Percentiles rank a stretch among this genome's conserved stretches.
Evolutionary conservation across 2,797 vertebrate genomes (phyloP).

Genomic region (Chelmon rostratus): DNA sequence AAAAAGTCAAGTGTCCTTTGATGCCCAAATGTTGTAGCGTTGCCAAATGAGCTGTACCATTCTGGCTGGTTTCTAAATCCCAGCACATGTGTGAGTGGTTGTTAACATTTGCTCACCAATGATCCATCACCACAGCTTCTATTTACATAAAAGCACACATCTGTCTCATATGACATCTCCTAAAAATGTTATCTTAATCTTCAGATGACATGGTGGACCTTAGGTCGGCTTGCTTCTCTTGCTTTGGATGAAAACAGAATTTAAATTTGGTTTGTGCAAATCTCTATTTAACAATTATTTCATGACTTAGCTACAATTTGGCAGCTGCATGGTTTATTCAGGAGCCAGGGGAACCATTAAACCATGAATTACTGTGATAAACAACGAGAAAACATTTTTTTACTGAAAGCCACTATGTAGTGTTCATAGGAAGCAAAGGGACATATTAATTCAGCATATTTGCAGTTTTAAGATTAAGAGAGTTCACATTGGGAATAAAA

Average conservation of each 20-base stretch:
- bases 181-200: constrained; percentile 13
- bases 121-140: constrained; percentile 28
- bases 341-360: constrained; percentile 35
- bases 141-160: constrained; percentile 31
- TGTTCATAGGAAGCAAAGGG: not conserved
- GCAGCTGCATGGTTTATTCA: constrained; percentile 39
- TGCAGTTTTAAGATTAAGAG: not conserved
- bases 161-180: not conserved
- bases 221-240: not conserved
- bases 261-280: constrained; percentile 11
- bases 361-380: constrained; percentile 35
- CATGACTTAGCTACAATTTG: constrained; percentile 22
- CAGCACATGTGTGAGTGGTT: constrained; percentile 4
- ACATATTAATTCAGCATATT: constrained; percentile 12
- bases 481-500: constrained; percentile 4
- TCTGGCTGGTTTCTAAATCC: constrained; percentile 16
- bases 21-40: constrained; percentile 32
- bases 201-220: not conserved
- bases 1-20: constrained; percentile 1
- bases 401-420: not conserved
- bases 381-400: constrained; percentile 38
- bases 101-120: constrained; percentile 35
- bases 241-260: constrained; percentile 16
- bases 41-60: constrained; percentile 39
- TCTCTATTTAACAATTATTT: constrained; percentile 25